A percentile compares a stretch with the other conserved stretches of the same genome.
Evolutionary conservation across 2,113 vertebrate genomes (phyloP).

Genomic region (Pleuronectes platessa): DNA sequence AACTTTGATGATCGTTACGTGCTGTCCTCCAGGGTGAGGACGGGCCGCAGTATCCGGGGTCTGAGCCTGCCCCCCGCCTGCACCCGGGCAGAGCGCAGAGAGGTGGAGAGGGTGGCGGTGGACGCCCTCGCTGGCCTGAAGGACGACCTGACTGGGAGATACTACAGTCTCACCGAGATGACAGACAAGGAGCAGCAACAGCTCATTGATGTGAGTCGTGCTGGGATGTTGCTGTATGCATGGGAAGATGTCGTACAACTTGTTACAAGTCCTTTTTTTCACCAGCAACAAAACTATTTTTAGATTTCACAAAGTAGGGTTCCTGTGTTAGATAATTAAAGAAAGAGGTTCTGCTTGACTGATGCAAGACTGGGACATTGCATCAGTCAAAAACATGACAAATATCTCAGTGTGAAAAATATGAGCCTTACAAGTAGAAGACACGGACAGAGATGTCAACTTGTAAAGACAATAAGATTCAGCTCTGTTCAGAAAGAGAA

Average conservation of each 20-base stretch:
- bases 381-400: neutral
- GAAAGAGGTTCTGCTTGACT: too few species aligned
- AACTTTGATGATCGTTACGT: slow-evolving; percentile 95
- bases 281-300: neutral
- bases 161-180: slow-evolving; percentile 83
- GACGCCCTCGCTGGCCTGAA: slow-evolving; percentile 79
- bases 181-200: slow-evolving; percentile 82
- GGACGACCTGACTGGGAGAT: slow-evolving; percentile 73
- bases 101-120: slow-evolving; percentile 83
- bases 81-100: slow-evolving; percentile 81
- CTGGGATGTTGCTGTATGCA: neutral
- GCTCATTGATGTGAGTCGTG: slow-evolving; percentile 80
- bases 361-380: too few species aligned
- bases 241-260: neutral
- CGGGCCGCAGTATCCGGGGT: slow-evolving; percentile 82
- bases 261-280: neutral
- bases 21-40: slow-evolving; percentile 93
- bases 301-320: neutral
- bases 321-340: neutral
- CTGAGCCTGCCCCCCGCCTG: slow-evolving; percentile 83
- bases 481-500: too few species aligned
- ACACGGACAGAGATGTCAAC: too few species aligned
- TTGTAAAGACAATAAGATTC: too few species aligned
- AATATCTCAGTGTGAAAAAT: too few species aligned
- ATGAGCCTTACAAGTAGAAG: too few species aligned